Evolutionary conservation across 2,888 invertebrate genomes (phyloP).

Genomic region (Ormyrus labotus): DNA sequence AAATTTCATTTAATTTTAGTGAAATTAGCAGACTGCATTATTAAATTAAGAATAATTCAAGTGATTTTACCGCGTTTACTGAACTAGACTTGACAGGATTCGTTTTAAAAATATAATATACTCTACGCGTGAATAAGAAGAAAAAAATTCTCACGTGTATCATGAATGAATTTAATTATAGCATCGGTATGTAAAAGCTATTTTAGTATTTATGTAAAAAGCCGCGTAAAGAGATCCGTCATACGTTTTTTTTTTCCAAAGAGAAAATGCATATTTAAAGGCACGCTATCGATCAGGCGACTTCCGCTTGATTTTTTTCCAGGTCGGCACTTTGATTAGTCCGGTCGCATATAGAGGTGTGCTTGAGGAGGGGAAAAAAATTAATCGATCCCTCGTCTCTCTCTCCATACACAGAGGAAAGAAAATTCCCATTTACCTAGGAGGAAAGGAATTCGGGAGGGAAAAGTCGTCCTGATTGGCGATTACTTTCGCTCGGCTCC

Average conservation of each 20-base stretch:
- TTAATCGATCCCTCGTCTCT: slow-evolving; percentile 41
- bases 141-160: background rate
- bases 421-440: slow-evolving; percentile 43
- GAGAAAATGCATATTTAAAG: background rate
- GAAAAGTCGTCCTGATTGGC: slow-evolving; percentile 21
- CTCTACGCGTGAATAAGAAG: too few species aligned
- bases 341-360: background rate
- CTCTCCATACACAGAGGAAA: background rate
- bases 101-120: too few species aligned
- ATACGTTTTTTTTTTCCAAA: background rate
- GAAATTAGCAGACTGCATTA: too few species aligned
- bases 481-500: slow-evolving; percentile 43
- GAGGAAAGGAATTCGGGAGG: slow-evolving; percentile 3
- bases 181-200: too few species aligned
- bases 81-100: too few species aligned
- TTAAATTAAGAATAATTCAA: too few species aligned
- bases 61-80: too few species aligned
- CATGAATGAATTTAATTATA: too few species aligned
- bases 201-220: too few species aligned
- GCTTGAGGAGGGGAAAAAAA: slow-evolving; percentile 1
- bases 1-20: background rate
- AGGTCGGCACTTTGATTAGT: slow-evolving; percentile 33
- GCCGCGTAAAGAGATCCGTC: too few species aligned
- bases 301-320: slow-evolving; percentile 16
- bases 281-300: background rate